A percentile compares a stretch with the other conserved stretches of the same genome.
phyloP scores from a whole-genome alignment of 2,888 invertebrate genomes.

The Amiota mariae region DNA sequence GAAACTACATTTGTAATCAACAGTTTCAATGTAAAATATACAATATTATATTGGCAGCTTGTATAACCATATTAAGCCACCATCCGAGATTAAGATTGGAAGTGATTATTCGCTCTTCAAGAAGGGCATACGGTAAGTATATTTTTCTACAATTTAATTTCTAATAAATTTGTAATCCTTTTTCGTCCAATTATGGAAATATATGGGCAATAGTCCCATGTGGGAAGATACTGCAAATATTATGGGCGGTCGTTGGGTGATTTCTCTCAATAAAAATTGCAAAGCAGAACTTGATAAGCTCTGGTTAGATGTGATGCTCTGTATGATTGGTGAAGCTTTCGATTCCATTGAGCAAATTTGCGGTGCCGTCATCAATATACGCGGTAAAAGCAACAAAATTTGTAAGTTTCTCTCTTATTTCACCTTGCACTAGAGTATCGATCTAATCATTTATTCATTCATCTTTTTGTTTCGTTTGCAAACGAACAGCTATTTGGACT shows the following conservation, averaged over 20 bases:
- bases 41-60: constrained; percentile 73
- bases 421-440: no score
- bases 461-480: neutral
- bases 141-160: neutral
- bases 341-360: constrained; percentile 93
- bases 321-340: constrained; percentile 96
- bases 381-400: constrained; percentile 92
- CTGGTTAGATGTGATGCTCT: constrained; percentile 87
- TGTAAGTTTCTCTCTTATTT: constrained; percentile 42
- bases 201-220: constrained; percentile 78
- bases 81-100: constrained; percentile 84
- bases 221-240: constrained; percentile 91
- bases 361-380: constrained; percentile 95
- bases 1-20: neutral
- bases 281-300: constrained; percentile 82
- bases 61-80: constrained; percentile 88
- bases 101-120: constrained; percentile 87
- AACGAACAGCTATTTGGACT: constrained; percentile 88
- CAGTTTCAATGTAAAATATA: no score
- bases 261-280: constrained; percentile 81
- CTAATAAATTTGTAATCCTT: constrained; percentile 16
- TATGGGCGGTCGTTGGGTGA: constrained; percentile 88
- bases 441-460: neutral
- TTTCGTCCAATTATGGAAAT: neutral
- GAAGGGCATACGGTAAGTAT: constrained; percentile 74